These are phyloP conservation scores for Mythimna loreyi DNA, from an alignment of 2,888 invertebrate genomes.

Conservation along the genomic window DNA sequence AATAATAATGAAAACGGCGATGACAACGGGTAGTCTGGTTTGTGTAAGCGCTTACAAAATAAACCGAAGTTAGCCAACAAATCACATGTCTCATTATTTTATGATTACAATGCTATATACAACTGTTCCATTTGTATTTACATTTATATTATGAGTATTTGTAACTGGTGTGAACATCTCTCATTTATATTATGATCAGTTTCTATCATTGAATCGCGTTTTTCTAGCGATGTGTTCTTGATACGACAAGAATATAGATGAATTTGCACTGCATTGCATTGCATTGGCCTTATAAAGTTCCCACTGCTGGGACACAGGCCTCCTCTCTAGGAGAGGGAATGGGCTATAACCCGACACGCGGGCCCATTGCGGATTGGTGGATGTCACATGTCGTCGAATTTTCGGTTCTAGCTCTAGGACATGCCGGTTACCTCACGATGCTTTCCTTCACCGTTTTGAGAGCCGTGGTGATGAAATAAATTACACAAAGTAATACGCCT, in stretches of 20 bases:
- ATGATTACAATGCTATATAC: constrained; percentile 43
- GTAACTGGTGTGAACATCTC: constrained; percentile 7
- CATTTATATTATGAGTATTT: constrained; percentile 8
- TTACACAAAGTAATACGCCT: no score
- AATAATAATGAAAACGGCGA: not conserved
- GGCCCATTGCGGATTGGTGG: no score
- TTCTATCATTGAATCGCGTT: not conserved
- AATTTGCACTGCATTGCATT: no score
- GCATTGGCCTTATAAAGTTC: no score
- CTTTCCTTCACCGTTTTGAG: no score
- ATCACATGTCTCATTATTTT: constrained; percentile 50
- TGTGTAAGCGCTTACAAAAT: constrained; percentile 23
- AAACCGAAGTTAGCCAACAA: constrained; percentile 40
- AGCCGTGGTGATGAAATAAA: no score
- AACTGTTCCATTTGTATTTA: constrained; percentile 29
- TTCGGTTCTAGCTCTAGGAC: no score
- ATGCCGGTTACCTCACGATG: no score
- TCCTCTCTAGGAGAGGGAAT: no score
- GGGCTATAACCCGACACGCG: no score
- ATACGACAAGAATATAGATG: not conserved
- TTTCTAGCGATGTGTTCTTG: not conserved
- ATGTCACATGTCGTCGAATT: no score
- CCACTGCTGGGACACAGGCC: no score
- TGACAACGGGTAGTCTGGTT: constrained; percentile 14
- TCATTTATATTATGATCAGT: not conserved